Percentiles rank a stretch among this genome's conserved stretches.
phyloP scores from a whole-genome alignment of 2,113 vertebrate species.

The Camelus dromedarius region DNA sequence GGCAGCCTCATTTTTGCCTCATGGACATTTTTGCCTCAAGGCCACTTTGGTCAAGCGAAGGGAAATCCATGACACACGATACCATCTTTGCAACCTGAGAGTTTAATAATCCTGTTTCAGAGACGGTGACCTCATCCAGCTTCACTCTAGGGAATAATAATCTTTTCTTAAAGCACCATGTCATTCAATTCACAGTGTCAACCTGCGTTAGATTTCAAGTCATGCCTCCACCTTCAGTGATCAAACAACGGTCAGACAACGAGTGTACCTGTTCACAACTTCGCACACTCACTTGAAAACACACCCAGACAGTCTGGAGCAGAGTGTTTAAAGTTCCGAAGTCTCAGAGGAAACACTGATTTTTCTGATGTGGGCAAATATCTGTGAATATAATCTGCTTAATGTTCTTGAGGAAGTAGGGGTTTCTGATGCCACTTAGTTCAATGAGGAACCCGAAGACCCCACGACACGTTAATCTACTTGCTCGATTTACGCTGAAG shows the following conservation, averaged over 20 bases:
- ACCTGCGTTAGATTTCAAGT: background rate
- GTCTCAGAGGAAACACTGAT: background rate
- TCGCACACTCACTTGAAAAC: background rate
- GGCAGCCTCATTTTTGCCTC: background rate
- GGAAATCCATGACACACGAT: background rate
- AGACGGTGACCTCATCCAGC: background rate
- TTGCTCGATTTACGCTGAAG: background rate
- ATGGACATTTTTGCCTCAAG: background rate
- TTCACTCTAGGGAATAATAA: background rate
- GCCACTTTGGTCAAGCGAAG: background rate
- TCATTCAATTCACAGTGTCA: background rate
- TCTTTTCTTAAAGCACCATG: background rate
- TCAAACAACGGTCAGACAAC: background rate
- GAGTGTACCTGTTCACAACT: background rate
- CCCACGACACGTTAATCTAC: rapidly evolving
- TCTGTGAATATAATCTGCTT: background rate
- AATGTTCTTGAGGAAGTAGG: background rate
- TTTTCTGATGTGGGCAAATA: background rate
- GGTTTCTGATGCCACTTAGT: background rate
- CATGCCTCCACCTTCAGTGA: rapidly evolving
- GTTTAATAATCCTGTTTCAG: background rate
- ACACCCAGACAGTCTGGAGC: background rate
- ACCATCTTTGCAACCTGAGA: background rate
- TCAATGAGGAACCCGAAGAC: background rate
- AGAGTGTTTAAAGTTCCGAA: background rate